A percentile compares a stretch with the other conserved stretches of the same genome.
Conservation (phyloP, 1,140 invertebrate genomes). For the Macrocentrus cingulum region DNA sequence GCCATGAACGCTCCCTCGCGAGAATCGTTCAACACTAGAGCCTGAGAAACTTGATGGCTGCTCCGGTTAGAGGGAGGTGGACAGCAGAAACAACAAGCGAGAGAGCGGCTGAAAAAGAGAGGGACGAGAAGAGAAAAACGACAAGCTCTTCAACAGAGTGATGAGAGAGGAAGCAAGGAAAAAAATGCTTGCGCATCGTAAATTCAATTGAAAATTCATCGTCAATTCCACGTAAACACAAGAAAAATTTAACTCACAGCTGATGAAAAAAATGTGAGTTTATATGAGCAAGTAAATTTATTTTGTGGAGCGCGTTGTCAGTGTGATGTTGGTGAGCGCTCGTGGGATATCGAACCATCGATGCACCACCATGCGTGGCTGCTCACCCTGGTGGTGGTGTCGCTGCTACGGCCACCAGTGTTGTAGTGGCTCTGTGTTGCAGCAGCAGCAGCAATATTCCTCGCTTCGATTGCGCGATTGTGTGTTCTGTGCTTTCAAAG, state of each 20-base stretch:
- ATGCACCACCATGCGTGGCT: conserved; percentile 22
- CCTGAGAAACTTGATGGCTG: conserved; percentile 10
- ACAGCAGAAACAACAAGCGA: conserved; percentile 10
- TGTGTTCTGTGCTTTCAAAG: conserved; percentile 8
- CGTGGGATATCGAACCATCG: conserved; percentile 14
- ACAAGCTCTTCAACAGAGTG: neutral
- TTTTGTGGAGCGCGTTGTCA: neutral
- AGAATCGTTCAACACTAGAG: conserved; percentile 33
- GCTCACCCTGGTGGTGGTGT: conserved; percentile 17
- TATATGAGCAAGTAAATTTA: conserved; percentile 3
- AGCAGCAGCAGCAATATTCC: neutral
- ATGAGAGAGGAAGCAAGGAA: conserved; percentile 14
- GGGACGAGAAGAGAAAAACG: conserved; percentile 9
- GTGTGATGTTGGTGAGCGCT: neutral
- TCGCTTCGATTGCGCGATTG: conserved; percentile 13
- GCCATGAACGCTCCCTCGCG: conserved; percentile 47
- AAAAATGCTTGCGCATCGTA: conserved; percentile 23
- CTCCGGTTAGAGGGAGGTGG: conserved; percentile 8
- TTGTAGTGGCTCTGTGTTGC: neutral
- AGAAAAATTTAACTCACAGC: neutral
- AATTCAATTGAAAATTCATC: conserved; percentile 25
- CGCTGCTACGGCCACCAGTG: conserved; percentile 1
- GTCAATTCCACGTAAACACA: neutral
- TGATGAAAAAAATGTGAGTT: too few relatives aligned
- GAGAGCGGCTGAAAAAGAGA: conserved; percentile 3